These are phyloP conservation scores for Drosophila mulleri DNA, from an alignment of 2,888 invertebrate species.

Conservation along the genomic window DNA sequence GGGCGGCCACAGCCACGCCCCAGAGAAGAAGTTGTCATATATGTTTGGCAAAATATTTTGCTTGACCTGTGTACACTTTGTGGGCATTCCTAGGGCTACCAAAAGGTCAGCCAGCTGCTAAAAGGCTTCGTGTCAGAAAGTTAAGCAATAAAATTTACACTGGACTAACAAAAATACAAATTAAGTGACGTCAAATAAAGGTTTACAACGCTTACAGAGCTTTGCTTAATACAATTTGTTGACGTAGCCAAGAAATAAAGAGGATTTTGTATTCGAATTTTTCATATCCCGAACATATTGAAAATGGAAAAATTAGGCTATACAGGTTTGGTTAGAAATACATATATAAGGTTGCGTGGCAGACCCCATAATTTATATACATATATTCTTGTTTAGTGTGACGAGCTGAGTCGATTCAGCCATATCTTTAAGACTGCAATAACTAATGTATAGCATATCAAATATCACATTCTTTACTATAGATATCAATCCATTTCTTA, in stretches of 20 bases:
- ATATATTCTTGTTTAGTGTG: no score
- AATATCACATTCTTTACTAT: no score
- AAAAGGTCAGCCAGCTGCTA: conserved; percentile 64
- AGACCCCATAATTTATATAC: no score
- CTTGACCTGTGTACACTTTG: conserved; percentile 76
- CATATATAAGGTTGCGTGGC: no score
- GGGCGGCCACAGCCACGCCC: conserved; percentile 39
- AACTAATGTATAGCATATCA: no score
- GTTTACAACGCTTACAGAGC: conserved; percentile 2
- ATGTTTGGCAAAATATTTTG: conserved; percentile 69
- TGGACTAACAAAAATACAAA: conserved; percentile 38
- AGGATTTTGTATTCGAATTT: not conserved
- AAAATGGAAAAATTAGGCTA: no score
- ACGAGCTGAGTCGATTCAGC: no score
- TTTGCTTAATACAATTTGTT: conserved; percentile 7
- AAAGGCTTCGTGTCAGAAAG: conserved; percentile 67
- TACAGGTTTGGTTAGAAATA: no score
- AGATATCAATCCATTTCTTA: no score
- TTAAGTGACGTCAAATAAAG: conserved; percentile 33
- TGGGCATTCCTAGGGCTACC: conserved; percentile 51
- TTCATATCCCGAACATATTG: no score
- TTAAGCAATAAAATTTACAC: conserved; percentile 65
- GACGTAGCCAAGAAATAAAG: not conserved
- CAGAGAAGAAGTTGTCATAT: conserved; percentile 62
- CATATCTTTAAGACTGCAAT: no score